Evolutionary conservation across 2,797 vertebrate genomes (phyloP), one percentile per base, ranked within the genome.

Genomic region (Thamnophis elegans): DNA sequence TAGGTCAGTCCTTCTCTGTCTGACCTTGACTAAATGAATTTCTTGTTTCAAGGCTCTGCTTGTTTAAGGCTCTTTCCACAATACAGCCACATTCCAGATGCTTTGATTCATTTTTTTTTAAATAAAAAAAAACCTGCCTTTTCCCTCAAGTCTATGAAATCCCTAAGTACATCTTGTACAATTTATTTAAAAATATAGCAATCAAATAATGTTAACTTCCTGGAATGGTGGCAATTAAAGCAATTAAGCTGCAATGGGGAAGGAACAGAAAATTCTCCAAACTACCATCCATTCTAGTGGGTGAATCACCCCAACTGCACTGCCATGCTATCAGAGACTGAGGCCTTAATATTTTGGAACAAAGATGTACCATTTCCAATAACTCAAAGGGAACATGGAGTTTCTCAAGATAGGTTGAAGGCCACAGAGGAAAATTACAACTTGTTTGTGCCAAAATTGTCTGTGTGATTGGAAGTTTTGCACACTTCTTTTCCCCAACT

Each of bases 161-260:
- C 87, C 86, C 93, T 88, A 65, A 92, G 86, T 73, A 94, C 95
- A 91, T 93, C 86, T 90, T 93, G 87, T 62, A 89, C 92, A 20
- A 94, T 94, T 95, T 95, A 94, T 94, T 95, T 96, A 94, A 94
- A 96, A 95, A 92, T 93, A 88, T 88, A 94, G 90, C 95, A 95
- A 95, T 96, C 88, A 94, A 91, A 93, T 82, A 85, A 13, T 95
- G 93, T 95, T 94, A 92, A 95, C 92, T 91, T 94, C 93, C 92
- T 95, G 96, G 85, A 47, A 93, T 65, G 93, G 89, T 86, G 89
- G 91, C 89, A 96, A 94, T 96, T 94, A 96, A 95, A 93, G 89
- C 91, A 94, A 92, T 94, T 91, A 95, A 94, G 90, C 87, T 90
- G 56, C 87, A 93, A 42, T 28, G 51, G n/a, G 18, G 65, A 36